A percentile compares a stretch with the other conserved stretches of the same genome.
phyloP scores from a whole-genome alignment of 1,140 invertebrate genomes.

The Choristoneura fumiferana region DNA sequence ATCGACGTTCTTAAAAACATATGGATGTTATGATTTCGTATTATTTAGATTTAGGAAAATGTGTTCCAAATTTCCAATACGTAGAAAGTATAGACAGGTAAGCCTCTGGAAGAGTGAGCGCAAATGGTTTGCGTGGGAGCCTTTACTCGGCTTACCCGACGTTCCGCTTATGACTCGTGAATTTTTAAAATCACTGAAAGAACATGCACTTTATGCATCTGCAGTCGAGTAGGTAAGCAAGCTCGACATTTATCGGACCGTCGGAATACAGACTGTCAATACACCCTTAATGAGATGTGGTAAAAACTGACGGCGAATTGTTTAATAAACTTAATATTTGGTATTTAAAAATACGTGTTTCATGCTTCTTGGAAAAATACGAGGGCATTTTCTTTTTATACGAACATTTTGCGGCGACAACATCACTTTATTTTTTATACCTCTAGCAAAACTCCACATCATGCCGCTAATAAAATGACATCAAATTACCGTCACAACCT shows the following conservation, averaged over 20 bases:
- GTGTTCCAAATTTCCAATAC: neutral
- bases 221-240: neutral
- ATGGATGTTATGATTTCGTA: no score
- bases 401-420: no score
- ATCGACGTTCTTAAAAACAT: no score
- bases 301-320: no score
- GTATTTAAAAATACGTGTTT: no score
- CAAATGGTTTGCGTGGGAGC: constrained; percentile 31
- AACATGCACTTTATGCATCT: constrained; percentile 31
- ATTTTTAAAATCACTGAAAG: constrained; percentile 57
- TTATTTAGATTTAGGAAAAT: no score
- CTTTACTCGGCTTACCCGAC: constrained; percentile 28
- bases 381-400: no score
- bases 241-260: neutral
- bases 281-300: no score
- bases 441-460: no score
- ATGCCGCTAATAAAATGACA: constrained; percentile 1
- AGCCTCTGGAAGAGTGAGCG: constrained; percentile 24
- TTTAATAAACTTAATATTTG: no score
- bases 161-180: constrained; percentile 56
- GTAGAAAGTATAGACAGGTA: neutral
- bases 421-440: no score
- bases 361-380: no score
- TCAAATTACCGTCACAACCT: constrained; percentile 1
- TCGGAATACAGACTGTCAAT: neutral